Evolutionary conservation across 2,888 invertebrate species (phyloP).

Genomic region (Galerucella pusilla): DNA sequence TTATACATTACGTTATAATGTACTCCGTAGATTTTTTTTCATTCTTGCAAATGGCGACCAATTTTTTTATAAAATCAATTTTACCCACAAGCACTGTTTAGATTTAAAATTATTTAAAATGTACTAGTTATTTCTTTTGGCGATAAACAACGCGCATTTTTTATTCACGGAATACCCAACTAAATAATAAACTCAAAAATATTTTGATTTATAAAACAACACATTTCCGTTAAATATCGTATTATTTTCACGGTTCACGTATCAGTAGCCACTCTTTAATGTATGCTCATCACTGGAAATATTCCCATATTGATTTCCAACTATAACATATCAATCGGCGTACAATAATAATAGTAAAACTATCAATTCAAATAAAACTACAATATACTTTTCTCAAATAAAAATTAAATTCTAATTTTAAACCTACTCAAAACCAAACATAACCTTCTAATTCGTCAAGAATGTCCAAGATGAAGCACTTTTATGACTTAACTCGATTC

Average conservation of each 20-base stretch:
- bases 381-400: not conserved
- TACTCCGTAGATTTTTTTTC: not conserved
- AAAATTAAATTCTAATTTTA: not conserved
- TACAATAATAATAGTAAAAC: not conserved
- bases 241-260: not conserved
- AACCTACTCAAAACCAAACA: constrained; percentile 19
- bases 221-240: too few relatives aligned
- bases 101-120: not conserved
- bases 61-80: not conserved
- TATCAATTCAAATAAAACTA: not conserved
- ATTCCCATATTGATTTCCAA: too few relatives aligned
- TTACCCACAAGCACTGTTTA: constrained; percentile 5
- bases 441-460: constrained; percentile 10
- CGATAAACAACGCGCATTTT: too few relatives aligned
- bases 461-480: not conserved
- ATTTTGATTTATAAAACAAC: too few relatives aligned
- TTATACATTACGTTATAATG: constrained; percentile 33
- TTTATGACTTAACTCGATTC: not conserved
- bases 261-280: not conserved
- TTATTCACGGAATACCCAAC: too few relatives aligned
- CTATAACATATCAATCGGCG: not conserved
- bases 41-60: constrained; percentile 2
- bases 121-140: too few relatives aligned
- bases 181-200: too few relatives aligned
- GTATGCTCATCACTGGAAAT: not conserved